Evolutionary conservation across 1,140 invertebrate species (phyloP).

Genomic region (Ectropis grisescens): DNA sequence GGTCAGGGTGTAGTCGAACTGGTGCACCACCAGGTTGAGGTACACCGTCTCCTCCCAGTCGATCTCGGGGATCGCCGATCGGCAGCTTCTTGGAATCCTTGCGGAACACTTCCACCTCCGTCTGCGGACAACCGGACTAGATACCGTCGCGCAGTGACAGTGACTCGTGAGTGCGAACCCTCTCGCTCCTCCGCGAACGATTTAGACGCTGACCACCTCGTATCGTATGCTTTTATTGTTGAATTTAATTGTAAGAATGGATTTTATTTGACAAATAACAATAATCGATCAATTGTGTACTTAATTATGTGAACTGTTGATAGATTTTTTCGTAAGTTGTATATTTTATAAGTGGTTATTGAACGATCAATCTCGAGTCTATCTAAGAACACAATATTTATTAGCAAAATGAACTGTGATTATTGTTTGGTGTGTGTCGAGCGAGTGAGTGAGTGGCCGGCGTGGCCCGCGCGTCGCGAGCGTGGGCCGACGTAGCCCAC

Average conservation of each 20-base stretch:
- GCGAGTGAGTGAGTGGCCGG: conserved; percentile 3
- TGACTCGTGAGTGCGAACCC: background rate
- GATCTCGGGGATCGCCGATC: conserved; percentile 92
- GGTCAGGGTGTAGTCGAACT: conserved; percentile 97
- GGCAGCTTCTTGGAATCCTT: conserved; percentile 97
- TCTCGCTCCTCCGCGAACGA: conserved; percentile 14
- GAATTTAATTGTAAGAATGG: conserved; percentile 34
- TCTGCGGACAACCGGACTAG: conserved; percentile 68
- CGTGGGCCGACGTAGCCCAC: background rate
- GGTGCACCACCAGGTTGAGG: conserved; percentile 97
- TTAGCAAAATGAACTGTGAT: conserved; percentile 59
- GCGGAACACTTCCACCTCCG: conserved; percentile 95
- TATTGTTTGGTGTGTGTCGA: conserved; percentile 10
- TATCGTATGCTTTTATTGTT: conserved; percentile 54
- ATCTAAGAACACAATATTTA: conserved; percentile 49
- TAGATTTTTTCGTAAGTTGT: conserved; percentile 56
- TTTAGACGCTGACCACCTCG: conserved; percentile 25
- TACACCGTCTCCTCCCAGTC: conserved; percentile 99
- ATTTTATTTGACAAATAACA: conserved; percentile 37
- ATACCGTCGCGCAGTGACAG: background rate
- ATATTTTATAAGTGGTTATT: conserved; percentile 64
- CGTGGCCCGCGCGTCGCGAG: conserved; percentile 1
- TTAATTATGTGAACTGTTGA: conserved; percentile 33
- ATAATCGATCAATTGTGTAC: conserved; percentile 36
- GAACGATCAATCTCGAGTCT: conserved; percentile 42